A percentile compares a stretch with the other conserved stretches of the same genome.
phyloP scores from a whole-genome alignment of 2,797 vertebrate genomes.

The Sebastes cheni region DNA sequence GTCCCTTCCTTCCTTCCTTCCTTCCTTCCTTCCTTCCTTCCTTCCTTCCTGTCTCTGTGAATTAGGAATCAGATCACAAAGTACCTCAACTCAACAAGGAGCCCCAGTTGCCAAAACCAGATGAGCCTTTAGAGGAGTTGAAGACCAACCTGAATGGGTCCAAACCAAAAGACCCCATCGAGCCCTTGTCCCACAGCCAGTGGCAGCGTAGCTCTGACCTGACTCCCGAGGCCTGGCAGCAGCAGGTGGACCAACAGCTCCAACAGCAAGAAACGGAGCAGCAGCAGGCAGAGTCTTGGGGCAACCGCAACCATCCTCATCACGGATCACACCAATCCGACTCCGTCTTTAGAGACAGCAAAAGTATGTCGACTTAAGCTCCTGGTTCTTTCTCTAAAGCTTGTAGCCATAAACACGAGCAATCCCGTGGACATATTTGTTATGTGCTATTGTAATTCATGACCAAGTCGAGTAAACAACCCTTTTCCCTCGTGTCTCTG shows the following conservation, averaged over 20 bases:
- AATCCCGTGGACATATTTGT: background rate
- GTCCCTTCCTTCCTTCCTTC: background rate
- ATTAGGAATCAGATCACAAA: conserved; percentile 72
- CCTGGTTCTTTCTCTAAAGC: background rate
- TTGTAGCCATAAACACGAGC: background rate
- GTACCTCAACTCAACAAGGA: conserved; percentile 57
- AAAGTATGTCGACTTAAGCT: conserved; percentile 71
- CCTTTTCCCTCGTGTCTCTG: background rate
- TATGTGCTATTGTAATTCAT: background rate
- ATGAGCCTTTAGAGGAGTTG: conserved; percentile 48
- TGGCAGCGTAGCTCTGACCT: conserved; percentile 84
- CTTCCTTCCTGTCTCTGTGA: background rate
- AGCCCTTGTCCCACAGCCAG: conserved; percentile 57
- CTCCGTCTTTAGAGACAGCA: conserved; percentile 83
- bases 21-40: background rate
- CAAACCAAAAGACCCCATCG: conserved; percentile 41
- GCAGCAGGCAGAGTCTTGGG: conserved; percentile 72
- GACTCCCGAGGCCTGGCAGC: conserved; percentile 86
- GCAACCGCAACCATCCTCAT: conserved; percentile 58
- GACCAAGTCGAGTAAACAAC: background rate
- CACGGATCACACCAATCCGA: conserved; percentile 53
- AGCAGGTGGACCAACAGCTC: conserved; percentile 84
- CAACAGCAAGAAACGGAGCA: conserved; percentile 74
- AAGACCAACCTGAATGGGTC: conserved; percentile 58
- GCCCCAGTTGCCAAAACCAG: conserved; percentile 69